These are phyloP conservation scores for Xanthostigma xanthostigma DNA, from an alignment of 2,888 invertebrate species.

Conservation along the genomic window DNA sequence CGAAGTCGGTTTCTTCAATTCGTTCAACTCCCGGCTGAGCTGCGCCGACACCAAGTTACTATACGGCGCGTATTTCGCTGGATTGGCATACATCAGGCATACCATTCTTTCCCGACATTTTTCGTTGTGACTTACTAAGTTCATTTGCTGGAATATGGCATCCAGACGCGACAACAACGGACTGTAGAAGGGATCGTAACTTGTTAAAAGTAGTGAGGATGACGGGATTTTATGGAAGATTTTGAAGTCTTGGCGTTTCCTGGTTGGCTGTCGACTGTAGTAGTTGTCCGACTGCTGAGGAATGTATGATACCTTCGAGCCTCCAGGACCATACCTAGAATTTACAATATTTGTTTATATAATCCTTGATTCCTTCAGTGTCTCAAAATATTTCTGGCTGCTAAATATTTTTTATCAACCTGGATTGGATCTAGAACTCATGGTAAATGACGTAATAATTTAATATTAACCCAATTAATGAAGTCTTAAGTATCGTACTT, in stretches of 20 bases:
- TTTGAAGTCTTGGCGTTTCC: constrained; percentile 50
- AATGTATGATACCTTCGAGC: constrained; percentile 45
- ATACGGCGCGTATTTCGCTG: constrained; percentile 77
- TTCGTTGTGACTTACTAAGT: constrained; percentile 46
- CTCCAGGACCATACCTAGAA: constrained; percentile 38
- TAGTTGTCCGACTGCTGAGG: constrained; percentile 44
- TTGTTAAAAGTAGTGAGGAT: constrained; percentile 65
- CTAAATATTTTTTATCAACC: no score
- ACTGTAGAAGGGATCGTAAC: constrained; percentile 83
- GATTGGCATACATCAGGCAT: constrained; percentile 77
- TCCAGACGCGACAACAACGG: constrained; percentile 71
- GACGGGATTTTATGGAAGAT: constrained; percentile 76
- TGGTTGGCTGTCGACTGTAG: constrained; percentile 40
- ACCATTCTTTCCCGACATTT: constrained; percentile 68
- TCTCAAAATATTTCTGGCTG: no score
- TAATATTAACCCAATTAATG: no score
- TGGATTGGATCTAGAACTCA: no score
- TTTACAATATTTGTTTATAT: no score
- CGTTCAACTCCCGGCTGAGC: constrained; percentile 73
- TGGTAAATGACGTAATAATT: no score
- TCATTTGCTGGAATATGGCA: constrained; percentile 62
- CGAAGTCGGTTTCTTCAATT: constrained; percentile 66
- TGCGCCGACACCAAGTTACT: constrained; percentile 81
- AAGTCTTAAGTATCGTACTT: no score
- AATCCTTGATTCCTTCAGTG: no score